Conservation (phyloP, 2,797 vertebrate genomes). For the Chelmon rostratus region DNA sequence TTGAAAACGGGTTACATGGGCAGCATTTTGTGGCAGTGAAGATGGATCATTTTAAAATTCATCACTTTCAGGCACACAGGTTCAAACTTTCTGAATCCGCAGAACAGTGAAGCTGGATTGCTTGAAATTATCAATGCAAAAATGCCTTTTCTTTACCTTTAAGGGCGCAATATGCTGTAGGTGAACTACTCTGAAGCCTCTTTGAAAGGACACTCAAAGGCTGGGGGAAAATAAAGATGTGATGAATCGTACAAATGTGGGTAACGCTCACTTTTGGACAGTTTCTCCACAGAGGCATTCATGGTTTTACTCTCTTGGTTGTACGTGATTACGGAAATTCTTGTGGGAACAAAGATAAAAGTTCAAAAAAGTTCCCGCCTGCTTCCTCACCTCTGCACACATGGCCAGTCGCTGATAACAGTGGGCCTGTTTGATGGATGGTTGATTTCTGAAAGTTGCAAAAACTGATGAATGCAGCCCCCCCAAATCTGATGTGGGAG, state of each 20-base stretch:
- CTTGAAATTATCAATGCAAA: neutral
- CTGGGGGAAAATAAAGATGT: neutral
- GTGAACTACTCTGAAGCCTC: too few species aligned
- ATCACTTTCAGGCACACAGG: neutral
- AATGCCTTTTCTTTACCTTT: neutral
- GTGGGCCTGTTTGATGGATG: neutral
- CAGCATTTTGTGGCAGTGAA: neutral
- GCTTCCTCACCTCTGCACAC: neutral
- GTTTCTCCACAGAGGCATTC: neutral
- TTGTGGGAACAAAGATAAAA: too few species aligned
- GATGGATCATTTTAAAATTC: neutral
- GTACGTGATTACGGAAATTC: neutral
- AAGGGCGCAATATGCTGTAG: neutral
- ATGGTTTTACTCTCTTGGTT: neutral
- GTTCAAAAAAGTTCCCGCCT: neutral
- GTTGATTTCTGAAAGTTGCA: neutral
- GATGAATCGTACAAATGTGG: neutral
- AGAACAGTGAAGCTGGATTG: neutral
- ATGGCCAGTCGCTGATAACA: too few species aligned
- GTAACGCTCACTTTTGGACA: neutral
- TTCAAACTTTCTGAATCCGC: neutral
- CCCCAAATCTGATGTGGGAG: neutral
- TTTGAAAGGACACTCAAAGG: neutral
- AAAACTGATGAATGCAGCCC: neutral
- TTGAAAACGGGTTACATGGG: slow-evolving; percentile 24